Evolutionary conservation across 2,888 invertebrate genomes (phyloP).

Genomic region (Pyrrhosoma nymphula): DNA sequence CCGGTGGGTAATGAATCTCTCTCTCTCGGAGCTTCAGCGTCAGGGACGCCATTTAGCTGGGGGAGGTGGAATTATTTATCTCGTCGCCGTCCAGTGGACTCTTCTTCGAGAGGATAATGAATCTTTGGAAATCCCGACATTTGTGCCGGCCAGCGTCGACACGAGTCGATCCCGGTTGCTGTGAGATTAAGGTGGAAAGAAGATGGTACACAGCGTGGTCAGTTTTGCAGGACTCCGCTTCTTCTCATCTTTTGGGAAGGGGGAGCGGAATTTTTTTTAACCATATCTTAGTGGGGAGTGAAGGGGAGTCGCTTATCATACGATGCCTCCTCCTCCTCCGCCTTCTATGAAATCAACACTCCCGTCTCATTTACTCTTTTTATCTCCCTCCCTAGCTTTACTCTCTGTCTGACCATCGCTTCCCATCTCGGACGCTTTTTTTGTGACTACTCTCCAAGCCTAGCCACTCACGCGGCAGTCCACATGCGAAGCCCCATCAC

Average conservation of each 20-base stretch:
- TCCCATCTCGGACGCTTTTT: neutral
- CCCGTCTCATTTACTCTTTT: neutral
- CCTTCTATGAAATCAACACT: neutral
- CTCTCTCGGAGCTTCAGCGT: neutral
- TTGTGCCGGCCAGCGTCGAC: neutral
- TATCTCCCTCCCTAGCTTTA: neutral
- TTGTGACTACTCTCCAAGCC: neutral
- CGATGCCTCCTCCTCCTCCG: neutral
- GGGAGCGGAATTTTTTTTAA: neutral
- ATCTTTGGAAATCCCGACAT: neutral
- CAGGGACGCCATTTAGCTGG: neutral
- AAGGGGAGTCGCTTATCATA: neutral
- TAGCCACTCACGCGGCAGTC: neutral
- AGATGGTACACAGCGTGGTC: too few relatives aligned
- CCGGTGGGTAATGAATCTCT: neutral
- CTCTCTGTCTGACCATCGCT: neutral
- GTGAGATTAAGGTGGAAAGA: neutral
- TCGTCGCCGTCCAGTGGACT: neutral
- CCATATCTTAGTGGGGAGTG: neutral
- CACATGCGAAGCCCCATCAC: neutral
- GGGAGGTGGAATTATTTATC: conserved; percentile 23
- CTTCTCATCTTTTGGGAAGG: neutral
- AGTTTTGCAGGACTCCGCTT: neutral
- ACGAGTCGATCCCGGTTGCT: neutral
- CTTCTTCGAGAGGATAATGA: neutral